These are phyloP conservation scores for Pseudomyrmex gracilis DNA, from an alignment of 1,140 invertebrate genomes.

Conservation along the genomic window DNA sequence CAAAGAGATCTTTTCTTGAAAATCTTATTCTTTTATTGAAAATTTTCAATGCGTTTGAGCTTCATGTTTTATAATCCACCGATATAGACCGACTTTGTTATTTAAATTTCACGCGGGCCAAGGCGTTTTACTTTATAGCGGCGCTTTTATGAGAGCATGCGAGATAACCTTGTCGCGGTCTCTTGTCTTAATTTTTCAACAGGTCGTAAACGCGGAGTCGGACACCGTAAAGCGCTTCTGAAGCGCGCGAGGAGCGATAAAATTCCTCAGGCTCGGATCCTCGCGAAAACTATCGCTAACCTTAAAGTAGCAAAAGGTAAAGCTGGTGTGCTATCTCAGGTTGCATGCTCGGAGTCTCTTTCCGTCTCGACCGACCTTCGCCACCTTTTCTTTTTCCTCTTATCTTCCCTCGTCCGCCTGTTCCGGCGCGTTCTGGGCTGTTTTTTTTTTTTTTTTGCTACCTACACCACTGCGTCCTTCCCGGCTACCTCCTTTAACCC, in stretches of 20 bases:
- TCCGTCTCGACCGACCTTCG: conserved; percentile 50
- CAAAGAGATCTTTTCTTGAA: too few relatives aligned
- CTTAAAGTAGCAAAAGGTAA: conserved; percentile 24
- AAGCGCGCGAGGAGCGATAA: conserved; percentile 3
- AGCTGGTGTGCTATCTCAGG: conserved; percentile 41
- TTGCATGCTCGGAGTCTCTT: conserved; percentile 21
- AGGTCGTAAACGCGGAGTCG: not conserved
- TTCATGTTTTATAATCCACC: too few relatives aligned
- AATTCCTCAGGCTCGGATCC: conserved; percentile 25
- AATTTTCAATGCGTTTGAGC: too few relatives aligned
- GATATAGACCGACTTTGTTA: not conserved
- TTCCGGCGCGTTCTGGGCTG: conserved; percentile 16
- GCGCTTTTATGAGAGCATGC: not conserved
- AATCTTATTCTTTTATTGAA: too few relatives aligned
- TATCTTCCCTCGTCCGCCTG: not conserved
- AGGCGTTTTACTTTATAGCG: not conserved
- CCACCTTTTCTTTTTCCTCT: not conserved
- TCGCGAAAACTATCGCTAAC: conserved; percentile 31
- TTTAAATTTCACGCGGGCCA: not conserved
- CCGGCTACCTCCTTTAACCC: conserved; percentile 51
- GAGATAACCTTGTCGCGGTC: not conserved
- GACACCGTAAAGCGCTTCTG: conserved; percentile 11
- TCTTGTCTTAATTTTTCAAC: conserved; percentile 37
- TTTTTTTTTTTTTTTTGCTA: conserved; percentile 52
- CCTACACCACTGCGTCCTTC: conserved; percentile 31